Evolutionary conservation across 2,797 vertebrate genomes (phyloP).

Genomic region (Dromococcyx pavoninus): DNA sequence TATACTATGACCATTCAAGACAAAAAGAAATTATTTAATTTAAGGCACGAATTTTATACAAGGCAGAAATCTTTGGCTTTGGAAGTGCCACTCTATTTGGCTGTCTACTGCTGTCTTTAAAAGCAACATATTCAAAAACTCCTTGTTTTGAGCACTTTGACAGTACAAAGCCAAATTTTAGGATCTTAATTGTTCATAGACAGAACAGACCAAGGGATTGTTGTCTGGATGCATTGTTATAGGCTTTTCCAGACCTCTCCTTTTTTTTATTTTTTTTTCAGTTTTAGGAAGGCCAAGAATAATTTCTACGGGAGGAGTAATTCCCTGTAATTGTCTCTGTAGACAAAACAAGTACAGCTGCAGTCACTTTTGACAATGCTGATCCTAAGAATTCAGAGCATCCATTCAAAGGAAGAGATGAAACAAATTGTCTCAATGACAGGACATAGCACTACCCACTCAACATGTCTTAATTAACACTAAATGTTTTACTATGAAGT

Average conservation of each 20-base stretch:
- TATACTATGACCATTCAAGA: background rate
- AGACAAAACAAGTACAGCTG: background rate
- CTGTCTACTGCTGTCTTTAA: background rate
- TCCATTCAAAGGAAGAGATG: background rate
- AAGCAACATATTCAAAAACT: no score
- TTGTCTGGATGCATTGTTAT: no score
- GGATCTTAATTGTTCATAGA: background rate
- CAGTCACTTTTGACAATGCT: background rate
- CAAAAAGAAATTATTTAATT: rapidly evolving
- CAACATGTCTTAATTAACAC: background rate
- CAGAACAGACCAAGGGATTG: background rate
- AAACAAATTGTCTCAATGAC: background rate
- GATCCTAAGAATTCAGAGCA: background rate
- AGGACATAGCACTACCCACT: background rate
- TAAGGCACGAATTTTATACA: background rate
- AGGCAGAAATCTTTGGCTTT: background rate
- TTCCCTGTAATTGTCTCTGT: background rate
- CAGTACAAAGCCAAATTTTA: background rate
- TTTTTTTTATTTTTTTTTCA: background rate
- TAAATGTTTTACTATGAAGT: background rate
- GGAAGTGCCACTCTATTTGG: no score
- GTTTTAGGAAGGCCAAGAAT: background rate
- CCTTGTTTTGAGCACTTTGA: background rate
- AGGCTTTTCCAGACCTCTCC: background rate
- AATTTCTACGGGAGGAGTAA: background rate